Evolutionary conservation across 1,140 invertebrate species (phyloP), one percentile per base, ranked within the genome.

Genomic region (Ladona fulva): DNA sequence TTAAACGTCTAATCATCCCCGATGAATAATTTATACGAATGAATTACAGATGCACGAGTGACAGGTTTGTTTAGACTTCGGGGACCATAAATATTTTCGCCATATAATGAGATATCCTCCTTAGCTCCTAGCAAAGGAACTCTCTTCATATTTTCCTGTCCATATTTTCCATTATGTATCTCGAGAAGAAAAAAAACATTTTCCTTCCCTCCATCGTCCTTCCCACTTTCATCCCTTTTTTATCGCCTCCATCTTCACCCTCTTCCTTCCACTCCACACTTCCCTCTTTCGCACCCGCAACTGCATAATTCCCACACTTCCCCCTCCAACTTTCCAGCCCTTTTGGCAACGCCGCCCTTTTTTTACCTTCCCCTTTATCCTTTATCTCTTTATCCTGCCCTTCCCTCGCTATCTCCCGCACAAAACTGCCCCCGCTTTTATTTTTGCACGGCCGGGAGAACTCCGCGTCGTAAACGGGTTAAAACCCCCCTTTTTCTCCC

Each of bases 371-470:
- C n/a, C 44, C 52, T 66, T 66, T 66, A 22, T 22, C 52, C 52
- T 12, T 22, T 12, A 52, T 19, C 44, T 11, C 44, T 19, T 19
- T 19, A 19, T 19, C 44, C 44, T 10, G 10, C 44, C 44, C 10
- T 19, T 11, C 44, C 44, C 44, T 19, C 44, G 44, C 44, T 10
- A 11, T 52, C 19, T 52, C 44, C 44, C 3, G 52, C 52, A 66
- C 52, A 66, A 66, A 66, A 66, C 52, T 66, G 52, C 52, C 52
- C 52, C n/a, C 52, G 52, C 52, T 66, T 66, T 66, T 66, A 66
- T 66, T 66, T 66, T 22, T 66, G 52, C 52, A 66, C 52, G 52
- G 52, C 52, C n/a, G 3, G n/a, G 52, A 66, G 52, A 66, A 22
- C 52, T 66, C 52, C 52, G 52, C 52, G 52, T 66, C 52, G 52